phyloP scores from a whole-genome alignment of 2,888 invertebrate species.

The Eupithecia vulgata region DNA sequence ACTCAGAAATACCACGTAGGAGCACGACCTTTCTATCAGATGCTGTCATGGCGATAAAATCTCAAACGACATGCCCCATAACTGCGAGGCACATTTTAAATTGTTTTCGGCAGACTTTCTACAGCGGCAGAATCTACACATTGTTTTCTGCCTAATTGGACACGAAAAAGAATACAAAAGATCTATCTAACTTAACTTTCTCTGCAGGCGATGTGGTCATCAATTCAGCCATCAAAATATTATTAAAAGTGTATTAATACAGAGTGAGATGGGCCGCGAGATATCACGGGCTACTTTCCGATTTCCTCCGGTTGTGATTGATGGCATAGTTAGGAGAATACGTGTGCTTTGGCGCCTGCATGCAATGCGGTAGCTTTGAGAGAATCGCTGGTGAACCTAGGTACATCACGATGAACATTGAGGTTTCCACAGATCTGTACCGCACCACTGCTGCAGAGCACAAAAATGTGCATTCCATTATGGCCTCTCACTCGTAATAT shows the following conservation, averaged over 20 bases:
- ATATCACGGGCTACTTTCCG: conserved; percentile 56
- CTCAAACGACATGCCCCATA: conserved; percentile 51
- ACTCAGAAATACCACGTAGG: conserved; percentile 52
- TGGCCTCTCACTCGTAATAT: too few relatives aligned
- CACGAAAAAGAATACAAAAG: conserved; percentile 39
- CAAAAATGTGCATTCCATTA: too few relatives aligned
- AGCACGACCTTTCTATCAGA: conserved; percentile 65
- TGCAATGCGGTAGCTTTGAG: conserved; percentile 18
- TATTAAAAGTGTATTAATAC: conserved; percentile 51
- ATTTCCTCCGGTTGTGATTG: conserved; percentile 51
- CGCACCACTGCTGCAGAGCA: too few relatives aligned
- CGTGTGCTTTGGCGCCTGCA: conserved; percentile 33
- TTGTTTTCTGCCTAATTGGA: conserved; percentile 43
- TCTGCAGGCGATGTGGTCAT: conserved; percentile 47
- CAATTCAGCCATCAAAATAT: conserved; percentile 56
- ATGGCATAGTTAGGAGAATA: conserved; percentile 38
- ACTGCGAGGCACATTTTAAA: conserved; percentile 52
- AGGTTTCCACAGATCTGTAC: too few relatives aligned
- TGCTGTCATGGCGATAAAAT: conserved; percentile 61
- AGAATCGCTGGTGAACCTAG: conserved; percentile 10
- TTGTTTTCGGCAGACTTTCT: conserved; percentile 49
- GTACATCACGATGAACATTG: not conserved
- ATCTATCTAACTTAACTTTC: conserved; percentile 38
- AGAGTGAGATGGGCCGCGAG: conserved; percentile 54
- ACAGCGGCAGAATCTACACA: conserved; percentile 36